Evolutionary conservation across 2,888 invertebrate genomes (phyloP), one percentile per base, ranked within the genome.

Genomic region (Pseudanteris insignis): DNA sequence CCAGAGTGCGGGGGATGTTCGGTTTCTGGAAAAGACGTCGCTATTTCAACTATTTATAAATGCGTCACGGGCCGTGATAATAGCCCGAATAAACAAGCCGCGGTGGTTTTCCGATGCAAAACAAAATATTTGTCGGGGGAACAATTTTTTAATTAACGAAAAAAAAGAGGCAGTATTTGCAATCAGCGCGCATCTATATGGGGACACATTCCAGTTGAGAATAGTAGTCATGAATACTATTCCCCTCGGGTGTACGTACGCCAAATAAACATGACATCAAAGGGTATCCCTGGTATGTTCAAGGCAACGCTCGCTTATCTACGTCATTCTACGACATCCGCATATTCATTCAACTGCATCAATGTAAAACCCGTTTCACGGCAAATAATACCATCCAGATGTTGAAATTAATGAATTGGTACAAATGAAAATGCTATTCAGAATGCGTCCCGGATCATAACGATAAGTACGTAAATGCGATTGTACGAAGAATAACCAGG

Each of bases 241-340:
- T 57, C n/a, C 47, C 62, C 57, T 58, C 58, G 51, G 48, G 36
- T 51, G 53, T 55, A 53, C 57, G 53, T 43, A 53, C 43, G 38
- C 62, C 62, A 57, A 62, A 62, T 62, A 62, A 62, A 62, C 55
- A 57, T 62, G 57, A 57, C 62, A 62, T 62, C 55, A 57, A 63
- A 63, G 57, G 62, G 57, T 53, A 57, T 57, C 57, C 43, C 57
- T 62, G 62, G 62, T 62, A 58, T 63, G 58, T 63, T 58, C 58
- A 63, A 63, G 63, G 63, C 48, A 54, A 58, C 48, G 53, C 46
- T 37, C 44, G 32, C 58, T 13, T 47, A 63, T 63, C 63, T 58
- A 57, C 62, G 57, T 63, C 57, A 57, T 57, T 62, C 38, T 29
- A 51, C 62, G 57, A 62, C 57, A 51, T 55, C 55, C 51, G 50